Conservation (phyloP, 2,888 invertebrate genomes). For the Allacma fusca region DNA sequence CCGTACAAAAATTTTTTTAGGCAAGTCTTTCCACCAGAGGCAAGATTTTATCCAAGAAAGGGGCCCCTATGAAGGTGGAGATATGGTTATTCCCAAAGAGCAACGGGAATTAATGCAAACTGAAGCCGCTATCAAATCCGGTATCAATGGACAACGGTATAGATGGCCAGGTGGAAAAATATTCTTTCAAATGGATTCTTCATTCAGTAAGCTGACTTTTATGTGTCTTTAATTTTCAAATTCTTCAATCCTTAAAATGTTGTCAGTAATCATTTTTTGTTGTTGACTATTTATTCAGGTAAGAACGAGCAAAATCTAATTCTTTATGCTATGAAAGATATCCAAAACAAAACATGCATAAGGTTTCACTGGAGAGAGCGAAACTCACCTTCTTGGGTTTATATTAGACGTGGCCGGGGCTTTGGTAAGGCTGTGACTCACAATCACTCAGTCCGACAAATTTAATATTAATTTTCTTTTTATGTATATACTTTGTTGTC, state of each 20-base stretch:
- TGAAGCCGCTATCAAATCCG: neutral
- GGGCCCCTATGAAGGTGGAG: neutral
- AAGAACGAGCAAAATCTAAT: slow-evolving; percentile 66
- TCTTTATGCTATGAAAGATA: slow-evolving; percentile 69
- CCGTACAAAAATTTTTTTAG: no score
- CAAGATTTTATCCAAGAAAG: neutral
- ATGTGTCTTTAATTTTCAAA: no score
- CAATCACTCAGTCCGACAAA: slow-evolving; percentile 62
- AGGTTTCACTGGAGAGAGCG: slow-evolving; percentile 68
- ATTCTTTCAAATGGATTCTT: neutral
- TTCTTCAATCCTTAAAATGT: no score
- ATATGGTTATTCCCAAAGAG: slow-evolving; percentile 2
- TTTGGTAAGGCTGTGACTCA: neutral
- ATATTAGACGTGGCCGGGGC: slow-evolving; percentile 65
- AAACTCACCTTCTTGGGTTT: slow-evolving; percentile 67
- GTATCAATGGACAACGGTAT: neutral
- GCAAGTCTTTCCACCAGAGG: neutral
- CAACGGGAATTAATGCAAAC: neutral
- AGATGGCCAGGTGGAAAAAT: slow-evolving; percentile 1
- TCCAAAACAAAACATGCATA: slow-evolving; percentile 72
- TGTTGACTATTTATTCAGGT: no score
- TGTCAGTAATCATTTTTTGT: no score
- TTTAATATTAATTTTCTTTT: neutral
- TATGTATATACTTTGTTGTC: neutral
- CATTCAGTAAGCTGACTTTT: neutral